These are phyloP conservation scores for Agrochola macilenta DNA, from an alignment of 2,888 invertebrate species.

Conservation along the genomic window DNA sequence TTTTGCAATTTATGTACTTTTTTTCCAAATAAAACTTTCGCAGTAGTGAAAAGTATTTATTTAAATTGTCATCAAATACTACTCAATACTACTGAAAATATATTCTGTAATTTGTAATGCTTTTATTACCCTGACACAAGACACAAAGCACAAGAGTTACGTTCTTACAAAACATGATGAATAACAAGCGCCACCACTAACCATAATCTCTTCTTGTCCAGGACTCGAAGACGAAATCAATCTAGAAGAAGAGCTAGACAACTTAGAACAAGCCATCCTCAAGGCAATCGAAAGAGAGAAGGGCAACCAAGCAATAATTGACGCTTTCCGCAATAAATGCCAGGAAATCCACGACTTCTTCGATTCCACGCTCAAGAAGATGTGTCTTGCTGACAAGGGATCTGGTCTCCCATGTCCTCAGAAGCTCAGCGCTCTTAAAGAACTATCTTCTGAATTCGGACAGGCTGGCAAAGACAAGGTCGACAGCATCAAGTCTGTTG, in stretches of 20 bases:
- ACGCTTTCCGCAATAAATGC: constrained; percentile 94
- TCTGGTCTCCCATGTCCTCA: constrained; percentile 95
- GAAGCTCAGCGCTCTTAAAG: constrained; percentile 94
- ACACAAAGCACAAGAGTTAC: background rate
- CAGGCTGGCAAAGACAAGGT: constrained; percentile 93
- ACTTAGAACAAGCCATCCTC: constrained; percentile 93
- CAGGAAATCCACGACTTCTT: constrained; percentile 95
- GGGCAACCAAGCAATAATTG: constrained; percentile 93
- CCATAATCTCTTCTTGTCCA: constrained; percentile 24
- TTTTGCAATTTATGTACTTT: background rate
- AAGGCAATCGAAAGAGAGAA: constrained; percentile 94
- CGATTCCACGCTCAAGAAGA: constrained; percentile 94
- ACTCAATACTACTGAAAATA: background rate
- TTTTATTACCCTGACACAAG: background rate
- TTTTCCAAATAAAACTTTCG: background rate
- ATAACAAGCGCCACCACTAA: background rate
- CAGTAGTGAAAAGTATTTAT: background rate
- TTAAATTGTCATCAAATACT: background rate
- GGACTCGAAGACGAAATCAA: constrained; percentile 93
- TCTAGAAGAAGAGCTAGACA: constrained; percentile 93
- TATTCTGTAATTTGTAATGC: background rate
- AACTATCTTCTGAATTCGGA: constrained; percentile 94
- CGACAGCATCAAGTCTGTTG: constrained; percentile 93
- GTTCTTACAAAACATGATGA: background rate
- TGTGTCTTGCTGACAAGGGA: constrained; percentile 96